Percentiles rank a stretch among this genome's conserved stretches.
Conservation (phyloP, 2,113 vertebrate genomes). For the Clupea harengus region DNA sequence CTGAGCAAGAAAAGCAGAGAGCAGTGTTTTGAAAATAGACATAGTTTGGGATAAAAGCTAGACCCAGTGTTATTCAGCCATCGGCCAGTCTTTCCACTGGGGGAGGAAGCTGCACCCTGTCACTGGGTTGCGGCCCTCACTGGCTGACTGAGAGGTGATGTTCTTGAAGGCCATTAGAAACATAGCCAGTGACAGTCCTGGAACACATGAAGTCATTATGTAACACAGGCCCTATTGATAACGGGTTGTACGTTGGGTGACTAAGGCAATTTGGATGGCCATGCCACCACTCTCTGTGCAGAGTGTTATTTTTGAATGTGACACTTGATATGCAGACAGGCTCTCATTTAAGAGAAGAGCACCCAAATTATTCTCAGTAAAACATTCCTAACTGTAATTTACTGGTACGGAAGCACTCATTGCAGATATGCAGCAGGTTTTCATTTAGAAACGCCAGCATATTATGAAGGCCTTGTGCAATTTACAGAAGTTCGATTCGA, state of each 20-base stretch:
- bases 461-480: neutral
- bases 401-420: neutral
- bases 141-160: constrained; percentile 52
- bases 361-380: neutral
- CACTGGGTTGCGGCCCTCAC: constrained; percentile 46
- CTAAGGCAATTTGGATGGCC: constrained; percentile 51
- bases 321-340: constrained; percentile 21
- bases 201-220: constrained; percentile 69
- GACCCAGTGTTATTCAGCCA: constrained; percentile 44
- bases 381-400: neutral
- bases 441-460: neutral
- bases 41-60: neutral
- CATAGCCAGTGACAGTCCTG: constrained; percentile 66
- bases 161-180: constrained; percentile 73
- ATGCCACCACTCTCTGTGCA: constrained; percentile 45
- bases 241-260: constrained; percentile 51
- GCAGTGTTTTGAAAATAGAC: neutral
- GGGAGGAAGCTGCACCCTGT: constrained; percentile 50
- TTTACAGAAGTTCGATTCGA: neutral
- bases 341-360: neutral
- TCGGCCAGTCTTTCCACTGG: constrained; percentile 49
- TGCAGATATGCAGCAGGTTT: neutral
- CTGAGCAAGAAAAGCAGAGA: neutral
- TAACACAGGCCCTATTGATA: constrained; percentile 58
- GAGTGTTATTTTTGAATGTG: neutral